phyloP scores from a whole-genome alignment of 2,113 vertebrate species.

The Donacobius atricapilla region DNA sequence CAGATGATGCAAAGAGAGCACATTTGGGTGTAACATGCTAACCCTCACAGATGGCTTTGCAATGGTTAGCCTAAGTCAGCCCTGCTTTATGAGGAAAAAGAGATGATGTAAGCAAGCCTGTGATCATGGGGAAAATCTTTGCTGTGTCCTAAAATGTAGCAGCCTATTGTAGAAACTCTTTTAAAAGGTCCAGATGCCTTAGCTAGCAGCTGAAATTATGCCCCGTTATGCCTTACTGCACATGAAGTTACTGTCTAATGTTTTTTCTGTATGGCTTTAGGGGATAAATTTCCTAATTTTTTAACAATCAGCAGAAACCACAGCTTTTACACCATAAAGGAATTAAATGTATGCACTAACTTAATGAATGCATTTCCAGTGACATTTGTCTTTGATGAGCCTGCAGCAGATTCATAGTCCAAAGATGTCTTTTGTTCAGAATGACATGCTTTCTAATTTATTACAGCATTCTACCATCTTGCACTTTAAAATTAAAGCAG shows the following conservation, averaged over 20 bases:
- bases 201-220: background rate
- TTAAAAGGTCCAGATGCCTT: background rate
- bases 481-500: slow-evolving; percentile 35
- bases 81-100: background rate
- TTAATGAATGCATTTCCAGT: slow-evolving; percentile 11
- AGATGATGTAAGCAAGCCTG: background rate
- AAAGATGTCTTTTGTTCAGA: slow-evolving; percentile 50
- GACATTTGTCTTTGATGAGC: slow-evolving; percentile 30
- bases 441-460: slow-evolving; percentile 32
- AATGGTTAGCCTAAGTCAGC: background rate
- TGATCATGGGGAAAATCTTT: background rate
- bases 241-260: background rate
- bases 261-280: background rate
- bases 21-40: background rate
- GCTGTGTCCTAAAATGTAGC: background rate
- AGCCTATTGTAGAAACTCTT: background rate
- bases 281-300: background rate
- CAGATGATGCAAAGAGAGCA: background rate
- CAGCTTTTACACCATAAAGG: background rate
- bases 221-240: background rate
- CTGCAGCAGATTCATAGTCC: slow-evolving; percentile 11
- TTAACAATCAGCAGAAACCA: background rate
- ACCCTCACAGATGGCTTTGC: background rate
- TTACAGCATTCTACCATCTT: background rate
- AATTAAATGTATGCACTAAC: background rate